phyloP scores from a whole-genome alignment of 2,113 vertebrate genomes.

The Miniopterus natalensis region DNA sequence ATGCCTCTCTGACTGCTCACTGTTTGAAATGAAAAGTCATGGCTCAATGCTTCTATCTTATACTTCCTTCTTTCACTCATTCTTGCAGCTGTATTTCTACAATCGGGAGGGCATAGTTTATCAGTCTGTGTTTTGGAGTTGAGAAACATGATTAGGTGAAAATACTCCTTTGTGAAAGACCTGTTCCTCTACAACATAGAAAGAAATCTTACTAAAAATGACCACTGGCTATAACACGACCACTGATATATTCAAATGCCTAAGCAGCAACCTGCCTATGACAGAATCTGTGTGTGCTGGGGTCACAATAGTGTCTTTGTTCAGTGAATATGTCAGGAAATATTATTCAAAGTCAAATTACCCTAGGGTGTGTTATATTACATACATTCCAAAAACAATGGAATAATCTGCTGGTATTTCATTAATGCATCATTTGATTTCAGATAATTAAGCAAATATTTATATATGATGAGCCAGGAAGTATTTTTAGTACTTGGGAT shows the following conservation, averaged over 20 bases:
- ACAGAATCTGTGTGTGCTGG: neutral
- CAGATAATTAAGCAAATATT: neutral
- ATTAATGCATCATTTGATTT: neutral
- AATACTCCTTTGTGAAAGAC: neutral
- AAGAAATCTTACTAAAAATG: slow-evolving; percentile 48
- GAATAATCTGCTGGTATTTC: neutral
- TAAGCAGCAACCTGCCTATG: neutral
- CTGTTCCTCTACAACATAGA: neutral
- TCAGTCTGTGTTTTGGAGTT: neutral
- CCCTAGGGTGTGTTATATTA: neutral
- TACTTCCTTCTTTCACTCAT: neutral
- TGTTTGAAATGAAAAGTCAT: neutral
- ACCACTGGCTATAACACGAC: neutral
- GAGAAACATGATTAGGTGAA: slow-evolving; percentile 40
- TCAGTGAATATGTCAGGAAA: neutral
- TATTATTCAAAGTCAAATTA: slow-evolving; percentile 3
- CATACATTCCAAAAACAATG: neutral
- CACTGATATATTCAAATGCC: neutral
- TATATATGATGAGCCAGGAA: neutral
- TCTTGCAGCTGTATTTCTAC: neutral
- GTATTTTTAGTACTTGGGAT: neutral
- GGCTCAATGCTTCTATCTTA: neutral
- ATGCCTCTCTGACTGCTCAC: neutral
- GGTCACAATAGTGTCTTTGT: neutral
- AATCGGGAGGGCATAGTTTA: neutral